Evolutionary conservation across 2,888 invertebrate species (phyloP).

Genomic region (Aromia moschata): DNA sequence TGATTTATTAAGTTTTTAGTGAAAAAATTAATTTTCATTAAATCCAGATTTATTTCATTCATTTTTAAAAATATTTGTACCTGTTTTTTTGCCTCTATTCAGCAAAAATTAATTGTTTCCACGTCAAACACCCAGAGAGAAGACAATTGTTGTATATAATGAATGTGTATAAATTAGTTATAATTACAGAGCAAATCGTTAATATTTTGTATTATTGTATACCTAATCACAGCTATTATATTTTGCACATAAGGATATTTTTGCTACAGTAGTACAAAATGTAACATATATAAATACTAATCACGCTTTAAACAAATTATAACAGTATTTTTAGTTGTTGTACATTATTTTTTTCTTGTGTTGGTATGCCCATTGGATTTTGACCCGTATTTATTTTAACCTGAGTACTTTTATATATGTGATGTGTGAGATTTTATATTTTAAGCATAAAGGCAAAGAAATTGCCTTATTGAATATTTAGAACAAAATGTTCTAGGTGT

Average conservation of each 20-base stretch:
- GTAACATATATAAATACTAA: slow-evolving; percentile 34
- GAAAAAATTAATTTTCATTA: no score
- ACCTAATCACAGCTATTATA: slow-evolving; percentile 41
- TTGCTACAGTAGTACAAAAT: slow-evolving; percentile 51
- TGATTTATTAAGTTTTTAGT: no score
- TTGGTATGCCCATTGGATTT: slow-evolving; percentile 34
- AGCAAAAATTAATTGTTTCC: no score
- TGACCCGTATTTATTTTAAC: slow-evolving; percentile 36
- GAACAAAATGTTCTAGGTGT: slow-evolving; percentile 10
- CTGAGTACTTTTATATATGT: slow-evolving; percentile 42
- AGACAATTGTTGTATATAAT: slow-evolving; percentile 36
- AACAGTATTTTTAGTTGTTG: slow-evolving; percentile 40
- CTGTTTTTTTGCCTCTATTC: no score
- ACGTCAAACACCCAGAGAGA: background rate
- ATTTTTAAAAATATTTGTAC: no score
- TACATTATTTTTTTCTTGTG: slow-evolving; percentile 31
- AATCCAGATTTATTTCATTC: no score
- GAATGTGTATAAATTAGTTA: slow-evolving; percentile 33
- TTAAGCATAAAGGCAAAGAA: slow-evolving; percentile 25
- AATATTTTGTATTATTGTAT: slow-evolving; percentile 50
- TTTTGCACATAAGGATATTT: slow-evolving; percentile 46
- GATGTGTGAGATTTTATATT: slow-evolving; percentile 45
- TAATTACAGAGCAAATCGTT: slow-evolving; percentile 31
- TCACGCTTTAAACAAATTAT: slow-evolving; percentile 26
- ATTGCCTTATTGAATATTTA: slow-evolving; percentile 33